Conservation (phyloP, 1,140 invertebrate species). For the Zaprionus ornatus region DNA sequence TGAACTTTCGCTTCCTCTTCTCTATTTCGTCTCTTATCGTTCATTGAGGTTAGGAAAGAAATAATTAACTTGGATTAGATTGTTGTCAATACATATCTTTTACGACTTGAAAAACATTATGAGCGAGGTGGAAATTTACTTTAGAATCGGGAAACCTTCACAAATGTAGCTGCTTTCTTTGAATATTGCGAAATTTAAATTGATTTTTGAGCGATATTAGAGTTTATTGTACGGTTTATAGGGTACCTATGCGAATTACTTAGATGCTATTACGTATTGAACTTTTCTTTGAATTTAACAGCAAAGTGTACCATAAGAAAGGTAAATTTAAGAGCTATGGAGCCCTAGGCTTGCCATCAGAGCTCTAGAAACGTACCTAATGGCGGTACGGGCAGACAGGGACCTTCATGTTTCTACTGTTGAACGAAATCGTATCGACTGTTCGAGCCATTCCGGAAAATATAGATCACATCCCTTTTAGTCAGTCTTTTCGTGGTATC, state of each 20-base stretch:
- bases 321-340: neutral
- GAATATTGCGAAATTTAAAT: too few relatives aligned
- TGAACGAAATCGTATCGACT: too few relatives aligned
- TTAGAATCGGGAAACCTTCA: too few relatives aligned
- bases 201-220: too few relatives aligned
- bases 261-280: neutral
- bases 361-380: neutral
- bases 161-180: too few relatives aligned
- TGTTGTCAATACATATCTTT: neutral
- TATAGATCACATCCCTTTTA: too few relatives aligned
- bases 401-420: neutral
- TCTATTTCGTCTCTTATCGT: slow-evolving; percentile 10
- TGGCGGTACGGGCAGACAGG: neutral
- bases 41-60: neutral
- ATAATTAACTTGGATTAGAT: neutral
- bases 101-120: neutral
- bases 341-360: neutral
- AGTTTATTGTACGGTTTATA: too few relatives aligned
- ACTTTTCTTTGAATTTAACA: too few relatives aligned
- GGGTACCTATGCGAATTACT: too few relatives aligned
- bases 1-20: slow-evolving; percentile 25
- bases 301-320: accelerated
- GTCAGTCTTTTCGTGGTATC: neutral
- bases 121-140: too few relatives aligned
- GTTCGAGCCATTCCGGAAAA: too few relatives aligned